Conservation (phyloP, 1,140 invertebrate genomes). For the Zaprionus nigranus region DNA sequence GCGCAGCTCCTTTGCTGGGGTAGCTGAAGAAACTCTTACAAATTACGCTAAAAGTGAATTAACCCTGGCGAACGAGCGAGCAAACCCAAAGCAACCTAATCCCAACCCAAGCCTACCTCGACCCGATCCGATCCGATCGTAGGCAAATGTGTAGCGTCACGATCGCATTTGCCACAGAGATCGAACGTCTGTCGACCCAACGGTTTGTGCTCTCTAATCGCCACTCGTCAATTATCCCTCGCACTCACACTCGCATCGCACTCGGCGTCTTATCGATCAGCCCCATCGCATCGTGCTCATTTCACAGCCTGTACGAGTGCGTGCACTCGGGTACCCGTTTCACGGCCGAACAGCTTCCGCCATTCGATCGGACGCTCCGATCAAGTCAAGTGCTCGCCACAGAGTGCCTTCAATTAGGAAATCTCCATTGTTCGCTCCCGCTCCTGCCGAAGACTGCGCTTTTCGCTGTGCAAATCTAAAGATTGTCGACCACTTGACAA, state of each 20-base stretch:
- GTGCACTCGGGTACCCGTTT: conserved; percentile 27
- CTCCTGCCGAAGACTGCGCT: conserved; percentile 12
- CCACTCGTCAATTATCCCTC: conserved; percentile 45
- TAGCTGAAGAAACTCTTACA: conserved; percentile 55
- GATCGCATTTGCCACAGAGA: conserved; percentile 45
- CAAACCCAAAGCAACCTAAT: conserved; percentile 23
- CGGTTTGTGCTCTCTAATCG: conserved; percentile 42
- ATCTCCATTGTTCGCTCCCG: conserved; percentile 43
- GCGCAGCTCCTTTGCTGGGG: conserved; percentile 34
- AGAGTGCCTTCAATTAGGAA: conserved; percentile 70
- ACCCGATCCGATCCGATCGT: conserved; percentile 21
- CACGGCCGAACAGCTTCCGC: conserved; percentile 31
- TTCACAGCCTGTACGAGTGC: conserved; percentile 26
- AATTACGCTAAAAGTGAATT: conserved; percentile 66
- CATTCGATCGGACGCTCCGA: conserved; percentile 46
- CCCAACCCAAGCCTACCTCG: conserved; percentile 8
- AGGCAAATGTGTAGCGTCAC: conserved; percentile 56
- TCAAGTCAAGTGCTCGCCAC: conserved; percentile 67
- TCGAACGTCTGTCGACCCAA: conserved; percentile 46
- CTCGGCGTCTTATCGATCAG: conserved; percentile 37
- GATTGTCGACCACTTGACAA: background rate
- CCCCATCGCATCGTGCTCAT: conserved; percentile 52
- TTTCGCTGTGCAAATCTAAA: conserved; percentile 3
- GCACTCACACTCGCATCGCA: conserved; percentile 10
- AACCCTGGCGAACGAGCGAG: conserved; percentile 49